phyloP scores from a whole-genome alignment of 2,888 invertebrate genomes.

The Ochropacha duplaris region DNA sequence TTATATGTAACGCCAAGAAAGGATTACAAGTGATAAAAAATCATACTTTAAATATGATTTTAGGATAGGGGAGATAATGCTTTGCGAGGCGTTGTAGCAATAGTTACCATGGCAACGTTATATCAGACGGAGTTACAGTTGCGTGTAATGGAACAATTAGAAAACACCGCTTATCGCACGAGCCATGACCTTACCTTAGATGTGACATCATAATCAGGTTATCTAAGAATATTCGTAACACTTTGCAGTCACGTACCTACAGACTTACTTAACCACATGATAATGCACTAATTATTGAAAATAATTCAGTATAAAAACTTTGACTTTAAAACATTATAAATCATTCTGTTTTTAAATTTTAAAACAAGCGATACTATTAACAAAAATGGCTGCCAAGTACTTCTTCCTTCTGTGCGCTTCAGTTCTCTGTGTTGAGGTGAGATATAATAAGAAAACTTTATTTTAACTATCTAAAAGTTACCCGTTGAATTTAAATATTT shows the following conservation, averaged over 20 bases:
- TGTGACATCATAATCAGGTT: background rate
- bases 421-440: conserved; percentile 15
- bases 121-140: no score
- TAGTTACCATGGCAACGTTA: no score
- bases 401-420: conserved; percentile 20
- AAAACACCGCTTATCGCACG: background rate
- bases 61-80: no score
- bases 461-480: no score
- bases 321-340: background rate
- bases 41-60: no score
- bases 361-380: background rate
- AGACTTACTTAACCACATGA: background rate
- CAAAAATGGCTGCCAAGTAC: conserved; percentile 13
- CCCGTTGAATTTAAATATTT: no score
- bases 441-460: no score
- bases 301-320: background rate
- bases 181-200: background rate
- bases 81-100: no score
- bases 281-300: background rate
- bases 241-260: background rate
- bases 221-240: background rate
- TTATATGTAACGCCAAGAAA: no score
- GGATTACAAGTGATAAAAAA: no score
- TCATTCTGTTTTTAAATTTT: background rate
- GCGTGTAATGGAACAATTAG: no score